Evolutionary conservation across 2,113 vertebrate species (phyloP), one percentile per base, ranked within the genome.

Genomic region (Halcyon malimbica): DNA sequence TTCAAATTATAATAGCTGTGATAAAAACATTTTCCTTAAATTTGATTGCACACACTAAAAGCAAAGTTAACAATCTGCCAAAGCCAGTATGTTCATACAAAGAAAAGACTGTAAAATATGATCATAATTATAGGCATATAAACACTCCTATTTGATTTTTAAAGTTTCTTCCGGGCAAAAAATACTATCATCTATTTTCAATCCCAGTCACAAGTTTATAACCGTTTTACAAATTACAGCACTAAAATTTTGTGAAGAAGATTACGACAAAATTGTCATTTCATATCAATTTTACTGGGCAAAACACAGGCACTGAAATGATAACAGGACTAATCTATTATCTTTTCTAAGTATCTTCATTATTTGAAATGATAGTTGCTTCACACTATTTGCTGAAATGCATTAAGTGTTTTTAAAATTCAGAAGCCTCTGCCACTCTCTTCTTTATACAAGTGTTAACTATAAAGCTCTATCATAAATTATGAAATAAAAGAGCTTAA

Each of bases 261-360:
- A 90, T 92, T 65, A 93, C 18, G 24, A 93, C 75, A 78, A 93
- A 95, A 95, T 80, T 89, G 44, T 81, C 92, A 90, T 89, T 96
- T 75, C 44, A 18, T 37, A 76, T 87, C 75, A 87, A 19, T 60
- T 65, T 89, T 69, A 76, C 86, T 73, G 53, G 53, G 81, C 29
- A 95, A 91, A 96, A 90, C 64, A 79, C 9, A 84, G 23, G 31
- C 69, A 87, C 80, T 79, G 79, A 81, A 71, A 84, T 54, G 81
- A 68, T 90, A 92, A 48, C 60, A 86, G 63, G 57, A 93, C 83
- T 90, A 90, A 88, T 92, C 85, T 90, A 92, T 93, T 92, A 88
- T 74, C 63, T 95, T 70, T 92, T 77, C 69, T 59, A 81, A 89
- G 26, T 67, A 54, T 89, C 89, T 85, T 94, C 63, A 79, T 96